These are phyloP conservation scores for Mylabris phalerata DNA, from an alignment of 1,140 invertebrate species.

Conservation along the genomic window DNA sequence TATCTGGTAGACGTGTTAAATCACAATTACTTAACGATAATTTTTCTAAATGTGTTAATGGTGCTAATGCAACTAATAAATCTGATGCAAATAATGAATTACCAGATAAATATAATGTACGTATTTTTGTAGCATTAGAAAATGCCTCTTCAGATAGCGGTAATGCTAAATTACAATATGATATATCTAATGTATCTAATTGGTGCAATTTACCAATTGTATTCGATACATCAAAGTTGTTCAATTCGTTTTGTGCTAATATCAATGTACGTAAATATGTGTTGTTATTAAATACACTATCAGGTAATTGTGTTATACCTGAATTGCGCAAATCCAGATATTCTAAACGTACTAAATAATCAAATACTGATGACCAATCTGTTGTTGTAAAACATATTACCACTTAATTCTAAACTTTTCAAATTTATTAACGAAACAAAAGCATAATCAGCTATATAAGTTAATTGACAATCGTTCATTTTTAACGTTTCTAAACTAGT, in stretches of 20 bases:
- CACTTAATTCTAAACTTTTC: conserved; percentile 56
- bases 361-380: conserved; percentile 55
- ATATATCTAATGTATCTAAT: conserved; percentile 60
- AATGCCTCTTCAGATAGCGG: conserved; percentile 62
- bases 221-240: conserved; percentile 55
- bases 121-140: conserved; percentile 58
- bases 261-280: conserved; percentile 57
- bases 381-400: conserved; percentile 51
- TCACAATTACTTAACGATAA: conserved; percentile 61
- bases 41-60: conserved; percentile 57
- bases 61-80: conserved; percentile 57
- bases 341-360: conserved; percentile 53
- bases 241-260: conserved; percentile 58
- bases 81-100: conserved; percentile 62
- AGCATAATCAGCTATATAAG: conserved; percentile 48
- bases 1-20: conserved; percentile 54
- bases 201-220: conserved; percentile 60
- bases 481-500: conserved; percentile 58
- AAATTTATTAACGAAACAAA: conserved; percentile 54
- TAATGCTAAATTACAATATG: conserved; percentile 60
- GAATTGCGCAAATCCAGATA: conserved; percentile 57
- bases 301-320: conserved; percentile 53
- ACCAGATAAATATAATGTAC: conserved; percentile 57
- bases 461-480: conserved; percentile 58
- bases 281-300: conserved; percentile 59